Evolutionary conservation across 1,140 invertebrate genomes (phyloP).

Genomic region (Asobara japonica): DNA sequence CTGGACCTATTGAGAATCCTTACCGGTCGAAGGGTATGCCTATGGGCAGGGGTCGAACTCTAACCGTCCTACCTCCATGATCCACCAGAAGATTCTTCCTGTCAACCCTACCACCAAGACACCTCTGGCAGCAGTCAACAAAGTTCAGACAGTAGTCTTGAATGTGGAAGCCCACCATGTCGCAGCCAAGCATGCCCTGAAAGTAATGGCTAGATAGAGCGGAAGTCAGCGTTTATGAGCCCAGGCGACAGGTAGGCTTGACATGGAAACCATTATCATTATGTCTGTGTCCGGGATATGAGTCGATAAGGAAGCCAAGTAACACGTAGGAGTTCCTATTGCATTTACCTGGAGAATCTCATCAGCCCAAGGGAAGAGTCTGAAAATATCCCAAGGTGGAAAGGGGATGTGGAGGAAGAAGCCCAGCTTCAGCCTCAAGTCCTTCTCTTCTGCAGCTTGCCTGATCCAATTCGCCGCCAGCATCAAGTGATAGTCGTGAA

Average conservation of each 20-base stretch:
- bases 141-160: constrained; percentile 92
- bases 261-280: too few relatives aligned
- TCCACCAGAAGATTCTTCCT: constrained; percentile 87
- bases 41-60: constrained; percentile 84
- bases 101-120: constrained; percentile 87
- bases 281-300: too few relatives aligned
- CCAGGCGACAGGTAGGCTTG: too few relatives aligned
- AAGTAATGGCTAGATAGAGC: too few relatives aligned
- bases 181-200: constrained; percentile 87
- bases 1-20: too few relatives aligned
- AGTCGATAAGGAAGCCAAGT: too few relatives aligned
- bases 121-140: constrained; percentile 89
- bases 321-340: too few relatives aligned
- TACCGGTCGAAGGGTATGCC: constrained; percentile 91
- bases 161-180: constrained; percentile 93
- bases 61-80: constrained; percentile 84
- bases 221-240: too few relatives aligned
- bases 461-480: constrained; percentile 88
- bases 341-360: constrained; percentile 93
- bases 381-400: constrained; percentile 91
- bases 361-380: constrained; percentile 90
- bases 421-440: constrained; percentile 81
- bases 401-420: constrained; percentile 95
- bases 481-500: constrained; percentile 94
- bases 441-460: constrained; percentile 82